Evolutionary conservation across 2,797 vertebrate genomes (phyloP).

Genomic region (Monodelphis domestica): DNA sequence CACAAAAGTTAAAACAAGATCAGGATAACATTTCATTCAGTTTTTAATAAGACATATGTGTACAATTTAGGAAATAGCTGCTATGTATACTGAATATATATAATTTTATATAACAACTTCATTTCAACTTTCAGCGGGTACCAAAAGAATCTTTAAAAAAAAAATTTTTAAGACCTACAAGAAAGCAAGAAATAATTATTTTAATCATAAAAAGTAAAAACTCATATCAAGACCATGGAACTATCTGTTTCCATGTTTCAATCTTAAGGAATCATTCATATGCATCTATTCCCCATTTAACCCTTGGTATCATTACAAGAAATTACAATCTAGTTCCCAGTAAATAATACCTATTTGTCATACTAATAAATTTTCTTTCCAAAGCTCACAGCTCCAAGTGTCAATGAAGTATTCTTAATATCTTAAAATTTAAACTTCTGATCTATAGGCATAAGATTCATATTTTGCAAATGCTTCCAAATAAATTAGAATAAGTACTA

Average conservation of each 20-base stretch:
- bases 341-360: conserved; percentile 42
- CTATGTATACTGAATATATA: conserved; percentile 39
- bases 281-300: conserved; percentile 24
- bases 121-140: conserved; percentile 37
- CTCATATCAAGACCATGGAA: conserved; percentile 32
- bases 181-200: conserved; percentile 39
- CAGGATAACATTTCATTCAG: conserved; percentile 39
- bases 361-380: conserved; percentile 43
- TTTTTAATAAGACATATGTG: conserved; percentile 51
- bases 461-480: background rate
- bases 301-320: conserved; percentile 33
- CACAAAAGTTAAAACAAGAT: background rate
- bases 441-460: conserved; percentile 40
- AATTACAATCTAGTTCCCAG: conserved; percentile 36
- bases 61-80: conserved; percentile 51
- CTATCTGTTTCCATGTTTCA: conserved; percentile 31
- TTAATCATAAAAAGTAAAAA: background rate
- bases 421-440: conserved; percentile 52
- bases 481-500: background rate
- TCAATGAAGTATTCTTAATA: conserved; percentile 38
- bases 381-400: conserved; percentile 59
- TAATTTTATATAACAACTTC: conserved; percentile 46
- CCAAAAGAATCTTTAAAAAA: background rate
- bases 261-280: background rate
- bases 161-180: conserved; percentile 46